phyloP scores from a whole-genome alignment of 2,797 vertebrate genomes.

The Enteromius afrohamiltoni region DNA sequence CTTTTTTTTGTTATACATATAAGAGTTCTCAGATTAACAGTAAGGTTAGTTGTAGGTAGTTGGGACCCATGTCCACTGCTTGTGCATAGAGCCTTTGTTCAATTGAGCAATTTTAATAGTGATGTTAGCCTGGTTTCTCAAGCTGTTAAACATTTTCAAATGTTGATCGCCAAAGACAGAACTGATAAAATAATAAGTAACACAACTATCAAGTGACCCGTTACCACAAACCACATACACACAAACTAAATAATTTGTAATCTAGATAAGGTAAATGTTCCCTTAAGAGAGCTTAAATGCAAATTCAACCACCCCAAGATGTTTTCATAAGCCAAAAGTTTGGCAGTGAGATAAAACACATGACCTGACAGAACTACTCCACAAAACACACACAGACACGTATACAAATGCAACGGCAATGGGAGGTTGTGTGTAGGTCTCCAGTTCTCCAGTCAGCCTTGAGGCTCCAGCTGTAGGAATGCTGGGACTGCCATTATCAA shows the following conservation, averaged over 20 bases:
- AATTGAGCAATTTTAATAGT: background rate
- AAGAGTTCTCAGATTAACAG: too few relatives aligned
- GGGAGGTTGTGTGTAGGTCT: background rate
- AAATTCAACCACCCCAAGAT: constrained; percentile 18
- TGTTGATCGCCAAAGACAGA: background rate
- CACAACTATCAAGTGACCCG: background rate
- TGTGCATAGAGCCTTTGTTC: background rate
- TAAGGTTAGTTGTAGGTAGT: too few relatives aligned
- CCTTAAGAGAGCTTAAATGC: constrained; percentile 5
- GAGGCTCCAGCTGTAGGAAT: constrained; percentile 55
- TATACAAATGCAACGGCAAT: constrained; percentile 2
- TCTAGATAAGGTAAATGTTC: constrained; percentile 31
- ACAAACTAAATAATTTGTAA: background rate
- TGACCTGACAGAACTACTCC: constrained; percentile 5
- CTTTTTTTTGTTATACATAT: too few relatives aligned
- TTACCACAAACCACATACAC: background rate
- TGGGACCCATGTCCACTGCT: too few relatives aligned
- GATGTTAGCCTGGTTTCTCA: background rate
- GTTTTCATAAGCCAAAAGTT: constrained; percentile 24
- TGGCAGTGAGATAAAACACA: constrained; percentile 13
- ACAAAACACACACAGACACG: background rate
- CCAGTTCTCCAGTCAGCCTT: constrained; percentile 56
- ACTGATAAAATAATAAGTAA: constrained; percentile 2
- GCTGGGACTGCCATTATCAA: constrained; percentile 48
- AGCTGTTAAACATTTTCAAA: background rate